phyloP scores from a whole-genome alignment of 2,888 invertebrate species.

The Luperina testacea region DNA sequence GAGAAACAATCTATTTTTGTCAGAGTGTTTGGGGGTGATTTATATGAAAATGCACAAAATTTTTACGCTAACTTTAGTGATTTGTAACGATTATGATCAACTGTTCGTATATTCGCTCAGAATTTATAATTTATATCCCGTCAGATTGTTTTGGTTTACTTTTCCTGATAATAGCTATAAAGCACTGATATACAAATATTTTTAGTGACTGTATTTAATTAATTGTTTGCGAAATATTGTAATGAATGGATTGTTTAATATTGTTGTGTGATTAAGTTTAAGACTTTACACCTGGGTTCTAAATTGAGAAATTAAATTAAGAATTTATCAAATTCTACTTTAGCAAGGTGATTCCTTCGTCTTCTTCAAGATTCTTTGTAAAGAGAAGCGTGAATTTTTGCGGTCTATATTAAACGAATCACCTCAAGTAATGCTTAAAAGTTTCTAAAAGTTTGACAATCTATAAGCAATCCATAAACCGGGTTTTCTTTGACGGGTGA shows the following conservation, averaged over 20 bases:
- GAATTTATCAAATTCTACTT: background rate
- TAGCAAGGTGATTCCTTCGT: background rate
- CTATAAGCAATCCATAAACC: background rate
- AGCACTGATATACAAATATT: background rate
- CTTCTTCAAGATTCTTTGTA: background rate
- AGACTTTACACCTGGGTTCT: background rate
- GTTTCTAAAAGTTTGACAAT: background rate
- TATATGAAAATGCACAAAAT: conserved; percentile 77
- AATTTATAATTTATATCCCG: conserved; percentile 11
- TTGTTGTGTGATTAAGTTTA: background rate
- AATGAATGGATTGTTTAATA: conserved; percentile 5
- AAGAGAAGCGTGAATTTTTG: background rate
- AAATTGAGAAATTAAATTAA: background rate
- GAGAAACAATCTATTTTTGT: conserved; percentile 85
- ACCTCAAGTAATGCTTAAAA: background rate
- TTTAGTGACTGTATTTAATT: conserved; percentile 1
- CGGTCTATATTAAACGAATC: background rate
- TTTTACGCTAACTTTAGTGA: conserved; percentile 80
- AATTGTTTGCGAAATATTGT: background rate
- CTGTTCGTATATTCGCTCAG: conserved; percentile 43
- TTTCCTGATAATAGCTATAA: background rate
- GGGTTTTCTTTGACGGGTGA: background rate
- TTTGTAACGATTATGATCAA: conserved; percentile 62
- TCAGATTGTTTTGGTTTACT: background rate
- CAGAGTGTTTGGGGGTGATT: conserved; percentile 73